A percentile compares a stretch with the other conserved stretches of the same genome.
phyloP scores from a whole-genome alignment of 2,113 vertebrate genomes.

The Clarias batrachus region DNA sequence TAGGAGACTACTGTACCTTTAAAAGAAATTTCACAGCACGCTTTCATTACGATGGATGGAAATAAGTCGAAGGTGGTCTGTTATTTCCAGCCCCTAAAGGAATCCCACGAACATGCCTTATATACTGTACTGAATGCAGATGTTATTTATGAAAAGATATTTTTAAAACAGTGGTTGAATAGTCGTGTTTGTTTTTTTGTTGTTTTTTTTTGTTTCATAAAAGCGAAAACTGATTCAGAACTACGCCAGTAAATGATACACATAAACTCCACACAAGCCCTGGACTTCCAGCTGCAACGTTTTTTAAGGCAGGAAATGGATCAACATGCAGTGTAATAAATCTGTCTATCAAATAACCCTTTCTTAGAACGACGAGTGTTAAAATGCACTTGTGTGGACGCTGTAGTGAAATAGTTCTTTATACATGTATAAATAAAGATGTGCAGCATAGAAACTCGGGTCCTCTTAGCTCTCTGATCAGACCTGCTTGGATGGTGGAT shows the following conservation, averaged over 20 bases:
- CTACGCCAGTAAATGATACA: no score
- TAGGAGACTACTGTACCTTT: not conserved
- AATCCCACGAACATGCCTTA: not conserved
- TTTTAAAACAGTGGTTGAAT: no score
- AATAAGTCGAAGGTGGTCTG: not conserved
- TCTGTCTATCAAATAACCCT: not conserved
- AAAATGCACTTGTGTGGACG: not conserved
- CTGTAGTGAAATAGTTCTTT: not conserved
- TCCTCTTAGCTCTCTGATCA: not conserved
- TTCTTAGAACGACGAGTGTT: not conserved
- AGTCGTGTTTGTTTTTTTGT: no score
- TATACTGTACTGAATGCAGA: not conserved
- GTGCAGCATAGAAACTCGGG: not conserved
- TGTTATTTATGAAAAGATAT: no score
- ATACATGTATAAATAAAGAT: not conserved
- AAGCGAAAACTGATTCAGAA: not conserved
- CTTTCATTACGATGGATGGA: not conserved
- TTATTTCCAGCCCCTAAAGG: not conserved
- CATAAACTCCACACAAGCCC: not conserved
- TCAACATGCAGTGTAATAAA: not conserved
- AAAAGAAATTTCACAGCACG: not conserved
- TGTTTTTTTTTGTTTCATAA: not conserved
- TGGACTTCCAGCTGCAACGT: not conserved
- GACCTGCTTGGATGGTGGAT: not conserved
- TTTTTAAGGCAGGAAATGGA: not conserved